These are phyloP conservation scores for Cephus pygmeus DNA, from an alignment of 2,888 invertebrate genomes.

Conservation along the genomic window DNA sequence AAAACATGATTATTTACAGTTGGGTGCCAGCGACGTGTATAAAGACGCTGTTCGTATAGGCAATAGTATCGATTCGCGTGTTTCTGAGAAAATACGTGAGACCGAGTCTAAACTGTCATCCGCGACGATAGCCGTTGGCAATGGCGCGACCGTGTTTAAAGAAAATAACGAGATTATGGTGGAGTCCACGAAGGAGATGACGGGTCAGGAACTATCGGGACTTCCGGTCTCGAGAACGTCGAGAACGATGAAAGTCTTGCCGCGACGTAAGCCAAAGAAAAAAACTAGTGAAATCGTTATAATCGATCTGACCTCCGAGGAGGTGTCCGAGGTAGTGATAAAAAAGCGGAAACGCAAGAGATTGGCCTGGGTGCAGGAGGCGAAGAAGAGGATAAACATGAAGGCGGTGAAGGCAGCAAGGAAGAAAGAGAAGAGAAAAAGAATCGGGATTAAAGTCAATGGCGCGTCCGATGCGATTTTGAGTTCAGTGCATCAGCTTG, in stretches of 20 bases:
- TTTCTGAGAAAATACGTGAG: constrained; percentile 26
- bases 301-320: constrained; percentile 57
- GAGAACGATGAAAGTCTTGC: neutral
- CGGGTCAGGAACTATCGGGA: constrained; percentile 1
- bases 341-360: constrained; percentile 43
- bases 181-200: neutral
- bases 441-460: neutral
- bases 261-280: constrained; percentile 24
- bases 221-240: constrained; percentile 3
- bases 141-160: neutral
- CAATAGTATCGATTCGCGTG: constrained; percentile 34
- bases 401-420: constrained; percentile 14
- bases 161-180: neutral
- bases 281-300: constrained; percentile 49
- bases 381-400: constrained; percentile 34
- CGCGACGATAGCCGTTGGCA: neutral
- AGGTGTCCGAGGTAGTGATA: constrained; percentile 44
- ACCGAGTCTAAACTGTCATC: constrained; percentile 17
- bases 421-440: constrained; percentile 21
- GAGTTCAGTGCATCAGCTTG: constrained; percentile 10
- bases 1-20: constrained; percentile 11
- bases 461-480: neutral
- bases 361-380: constrained; percentile 49
- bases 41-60: constrained; percentile 17
- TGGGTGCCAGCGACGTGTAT: constrained; percentile 12